phyloP scores from a whole-genome alignment of 2,888 invertebrate genomes.

The Parnassius mnemosyne region DNA sequence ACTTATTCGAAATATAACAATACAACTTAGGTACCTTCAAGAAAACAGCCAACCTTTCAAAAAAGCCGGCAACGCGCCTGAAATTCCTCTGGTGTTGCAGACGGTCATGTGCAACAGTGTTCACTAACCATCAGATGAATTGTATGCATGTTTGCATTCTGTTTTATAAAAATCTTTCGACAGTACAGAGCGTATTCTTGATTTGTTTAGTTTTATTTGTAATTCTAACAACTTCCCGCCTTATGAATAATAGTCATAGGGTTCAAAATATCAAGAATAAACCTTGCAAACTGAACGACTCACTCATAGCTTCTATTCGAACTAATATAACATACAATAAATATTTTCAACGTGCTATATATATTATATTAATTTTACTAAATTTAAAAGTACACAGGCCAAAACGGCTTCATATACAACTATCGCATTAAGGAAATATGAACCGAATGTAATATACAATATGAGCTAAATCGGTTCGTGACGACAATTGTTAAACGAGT shows the following conservation, averaged over 20 bases:
- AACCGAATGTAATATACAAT: neutral
- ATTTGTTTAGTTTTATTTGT: too few relatives aligned
- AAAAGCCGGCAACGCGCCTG: too few relatives aligned
- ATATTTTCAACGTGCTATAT: slow-evolving; percentile 14
- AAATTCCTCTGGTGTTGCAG: too few relatives aligned
- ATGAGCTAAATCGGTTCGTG: slow-evolving; percentile 10
- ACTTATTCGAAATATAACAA: too few relatives aligned
- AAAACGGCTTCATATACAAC: neutral
- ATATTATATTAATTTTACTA: slow-evolving; percentile 12
- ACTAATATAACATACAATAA: slow-evolving; percentile 13
- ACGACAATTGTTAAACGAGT: neutral
- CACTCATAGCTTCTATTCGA: neutral
- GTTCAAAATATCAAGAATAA: neutral
- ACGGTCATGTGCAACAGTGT: too few relatives aligned
- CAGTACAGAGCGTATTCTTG: too few relatives aligned
- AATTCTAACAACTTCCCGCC: slow-evolving; percentile 7
- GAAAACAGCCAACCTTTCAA: too few relatives aligned
- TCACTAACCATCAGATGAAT: too few relatives aligned
- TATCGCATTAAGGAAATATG: slow-evolving; percentile 1
- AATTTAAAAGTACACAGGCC: slow-evolving; percentile 1
- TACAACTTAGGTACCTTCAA: too few relatives aligned
- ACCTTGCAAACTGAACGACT: neutral
- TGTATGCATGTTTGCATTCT: too few relatives aligned
- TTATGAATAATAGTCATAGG: slow-evolving; percentile 1
- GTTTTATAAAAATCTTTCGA: too few relatives aligned